Percentiles rank a stretch among this genome's conserved stretches.
Conservation (phyloP, 2,888 invertebrate species). For the Ophonus ardosiacus region DNA sequence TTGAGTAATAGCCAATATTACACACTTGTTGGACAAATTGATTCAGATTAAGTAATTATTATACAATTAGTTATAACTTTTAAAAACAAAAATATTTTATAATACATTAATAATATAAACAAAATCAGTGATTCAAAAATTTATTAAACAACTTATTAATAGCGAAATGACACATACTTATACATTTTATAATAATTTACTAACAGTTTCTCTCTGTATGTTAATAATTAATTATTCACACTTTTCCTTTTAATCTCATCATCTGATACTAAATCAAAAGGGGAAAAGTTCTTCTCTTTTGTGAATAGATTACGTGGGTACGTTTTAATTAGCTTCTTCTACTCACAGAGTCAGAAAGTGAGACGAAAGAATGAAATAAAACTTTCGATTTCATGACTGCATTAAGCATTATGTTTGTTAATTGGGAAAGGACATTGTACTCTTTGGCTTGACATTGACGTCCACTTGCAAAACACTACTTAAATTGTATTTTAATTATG, state of each 20-base stretch:
- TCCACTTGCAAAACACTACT: not conserved
- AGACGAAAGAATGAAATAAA: conserved; percentile 48
- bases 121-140: too few relatives aligned
- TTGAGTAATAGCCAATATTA: too few relatives aligned
- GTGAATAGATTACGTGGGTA: not conserved
- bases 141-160: too few relatives aligned
- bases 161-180: too few relatives aligned
- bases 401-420: conserved; percentile 22
- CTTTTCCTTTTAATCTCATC: not conserved
- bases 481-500: not conserved
- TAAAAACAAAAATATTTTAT: too few relatives aligned
- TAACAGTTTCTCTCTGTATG: not conserved
- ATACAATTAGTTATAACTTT: too few relatives aligned
- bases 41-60: too few relatives aligned
- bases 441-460: conserved; percentile 28
- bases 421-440: conserved; percentile 45
- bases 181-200: too few relatives aligned
- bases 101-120: too few relatives aligned
- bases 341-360: conserved; percentile 52
- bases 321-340: not conserved
- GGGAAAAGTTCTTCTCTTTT: not conserved
- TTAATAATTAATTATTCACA: not conserved
- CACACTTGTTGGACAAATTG: too few relatives aligned
- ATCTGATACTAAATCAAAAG: not conserved
- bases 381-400: conserved; percentile 56